A percentile compares a stretch with the other conserved stretches of the same genome.
These are phyloP conservation scores for Pogona vitticeps DNA, from an alignment of 2,113 vertebrate species.

Conservation along the genomic window DNA sequence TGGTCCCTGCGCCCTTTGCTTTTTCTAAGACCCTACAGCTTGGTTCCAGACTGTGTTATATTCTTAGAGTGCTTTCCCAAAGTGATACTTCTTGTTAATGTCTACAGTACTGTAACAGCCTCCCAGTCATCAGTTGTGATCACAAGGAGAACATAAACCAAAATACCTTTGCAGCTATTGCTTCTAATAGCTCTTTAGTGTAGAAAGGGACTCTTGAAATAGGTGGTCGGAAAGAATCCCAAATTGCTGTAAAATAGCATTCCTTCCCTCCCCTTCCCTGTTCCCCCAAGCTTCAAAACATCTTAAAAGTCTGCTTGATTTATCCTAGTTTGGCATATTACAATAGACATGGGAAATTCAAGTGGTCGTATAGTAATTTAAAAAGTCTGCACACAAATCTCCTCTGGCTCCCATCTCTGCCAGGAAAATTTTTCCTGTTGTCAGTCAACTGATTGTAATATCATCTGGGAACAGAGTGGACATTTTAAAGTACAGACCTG, in stretches of 20 bases:
- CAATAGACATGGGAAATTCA: conserved; percentile 61
- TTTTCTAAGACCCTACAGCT: not conserved
- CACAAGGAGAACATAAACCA: conserved; percentile 18
- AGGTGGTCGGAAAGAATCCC: conserved; percentile 52
- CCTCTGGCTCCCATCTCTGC: conserved; percentile 63
- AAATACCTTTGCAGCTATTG: conserved; percentile 33
- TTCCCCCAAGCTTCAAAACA: conserved; percentile 25
- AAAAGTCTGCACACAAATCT: conserved; percentile 69
- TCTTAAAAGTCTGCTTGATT: conserved; percentile 68
- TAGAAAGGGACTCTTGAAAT: conserved; percentile 32
- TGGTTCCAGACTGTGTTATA: conserved; percentile 21
- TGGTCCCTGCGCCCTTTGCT: not conserved
- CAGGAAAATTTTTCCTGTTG: conserved; percentile 68
- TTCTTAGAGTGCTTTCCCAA: conserved; percentile 38
- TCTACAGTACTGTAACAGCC: conserved; percentile 33
- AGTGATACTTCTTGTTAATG: conserved; percentile 42
- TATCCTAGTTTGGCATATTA: conserved; percentile 70
- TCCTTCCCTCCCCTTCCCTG: conserved; percentile 32
- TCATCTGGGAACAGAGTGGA: conserved; percentile 62
- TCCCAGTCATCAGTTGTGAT: conserved; percentile 31
- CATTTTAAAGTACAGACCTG: conserved; percentile 60
- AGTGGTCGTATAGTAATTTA: conserved; percentile 66
- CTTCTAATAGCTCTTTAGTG: conserved; percentile 48
- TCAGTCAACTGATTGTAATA: conserved; percentile 70
- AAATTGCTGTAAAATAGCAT: conserved; percentile 59